Evolutionary conservation across 2,797 vertebrate species (phyloP), one percentile per base, ranked within the genome.

Genomic region (Phoeniculus purpureus): DNA sequence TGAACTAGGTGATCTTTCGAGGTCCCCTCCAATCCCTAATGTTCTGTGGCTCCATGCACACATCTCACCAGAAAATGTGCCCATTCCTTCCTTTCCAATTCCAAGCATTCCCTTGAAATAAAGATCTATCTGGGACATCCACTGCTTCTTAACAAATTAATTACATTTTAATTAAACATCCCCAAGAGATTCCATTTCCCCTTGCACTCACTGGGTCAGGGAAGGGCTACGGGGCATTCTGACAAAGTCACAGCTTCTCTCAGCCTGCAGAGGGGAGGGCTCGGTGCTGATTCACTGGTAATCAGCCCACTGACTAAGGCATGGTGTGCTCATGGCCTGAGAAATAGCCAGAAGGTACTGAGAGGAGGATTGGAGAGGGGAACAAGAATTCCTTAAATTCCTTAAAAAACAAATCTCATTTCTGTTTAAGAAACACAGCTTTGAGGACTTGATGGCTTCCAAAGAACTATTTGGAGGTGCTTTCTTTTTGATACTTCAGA

Each of bases 111-210:
- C 26, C 55, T 94, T 81, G 67, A 79, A 91, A 92, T 58, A 81
- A 81, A 85, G 83, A 81, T 70, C 80, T 86, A 58, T 67, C 83
- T 74, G 73, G 60, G 71, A 76, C 60, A 95, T 50, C 50, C 67
- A 70, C 20, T 2, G 18, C 48, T 93, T 89, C 74, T 86, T 70
- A 77, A 61, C 23, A 55, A 84, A 81, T 82, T 74, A 76, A 88
- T 94, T 83, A 81, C 50, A 50, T 83, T 93, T 93, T 87, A 89
- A 89, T 92, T 95, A 70, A 92, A 85, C 11, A 14, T 47, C 66
- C 70, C 55, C 40, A 32, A 87, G 76, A 84, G 87, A 80, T 87
- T 60, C 32, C 31, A 70, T 85, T 86, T 86, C 54, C 66, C 32
- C 71, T 60, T 61, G 45, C 92, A 84, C 64, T 72, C 81, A 73